phyloP scores from a whole-genome alignment of 2,797 vertebrate genomes.

The Danio kyathit region DNA sequence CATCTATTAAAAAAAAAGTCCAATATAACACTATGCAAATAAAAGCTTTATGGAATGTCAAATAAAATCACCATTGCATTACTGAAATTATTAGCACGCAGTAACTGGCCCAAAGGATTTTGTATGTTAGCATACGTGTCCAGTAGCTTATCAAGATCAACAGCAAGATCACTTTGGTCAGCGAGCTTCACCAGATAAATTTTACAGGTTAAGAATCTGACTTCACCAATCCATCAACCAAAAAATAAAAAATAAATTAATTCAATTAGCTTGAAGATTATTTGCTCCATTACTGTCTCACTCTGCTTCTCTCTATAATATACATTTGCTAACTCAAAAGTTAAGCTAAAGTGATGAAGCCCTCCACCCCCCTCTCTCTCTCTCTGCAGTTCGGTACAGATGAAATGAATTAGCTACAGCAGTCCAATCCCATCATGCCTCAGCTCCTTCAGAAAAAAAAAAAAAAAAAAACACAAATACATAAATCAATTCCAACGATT shows the following conservation, averaged over 20 bases:
- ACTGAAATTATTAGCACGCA: no score
- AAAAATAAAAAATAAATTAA: no score
- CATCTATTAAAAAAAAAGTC: no score
- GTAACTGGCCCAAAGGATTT: background rate
- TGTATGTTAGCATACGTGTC: background rate
- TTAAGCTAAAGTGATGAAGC: background rate
- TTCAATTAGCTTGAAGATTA: no score
- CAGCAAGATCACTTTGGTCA: background rate
- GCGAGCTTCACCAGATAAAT: background rate
- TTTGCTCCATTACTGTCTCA: no score
- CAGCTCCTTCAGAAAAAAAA: background rate
- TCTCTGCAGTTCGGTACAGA: conserved; percentile 21
- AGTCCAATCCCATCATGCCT: conserved; percentile 41
- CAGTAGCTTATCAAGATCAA: background rate
- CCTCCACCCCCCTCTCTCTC: background rate
- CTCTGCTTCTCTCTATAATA: no score
- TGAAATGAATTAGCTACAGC: conserved; percentile 44
- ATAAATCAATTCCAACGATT: conserved; percentile 45
- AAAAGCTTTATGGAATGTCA: no score
- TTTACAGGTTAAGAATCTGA: background rate
- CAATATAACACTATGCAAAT: no score
- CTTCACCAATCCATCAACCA: background rate
- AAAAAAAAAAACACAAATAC: conserved; percentile 31
- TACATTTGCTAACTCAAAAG: background rate
- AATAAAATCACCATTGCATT: no score